phyloP scores from a whole-genome alignment of 92 coral and sea anemone genomes.

The Heteractis magnifica region DNA sequence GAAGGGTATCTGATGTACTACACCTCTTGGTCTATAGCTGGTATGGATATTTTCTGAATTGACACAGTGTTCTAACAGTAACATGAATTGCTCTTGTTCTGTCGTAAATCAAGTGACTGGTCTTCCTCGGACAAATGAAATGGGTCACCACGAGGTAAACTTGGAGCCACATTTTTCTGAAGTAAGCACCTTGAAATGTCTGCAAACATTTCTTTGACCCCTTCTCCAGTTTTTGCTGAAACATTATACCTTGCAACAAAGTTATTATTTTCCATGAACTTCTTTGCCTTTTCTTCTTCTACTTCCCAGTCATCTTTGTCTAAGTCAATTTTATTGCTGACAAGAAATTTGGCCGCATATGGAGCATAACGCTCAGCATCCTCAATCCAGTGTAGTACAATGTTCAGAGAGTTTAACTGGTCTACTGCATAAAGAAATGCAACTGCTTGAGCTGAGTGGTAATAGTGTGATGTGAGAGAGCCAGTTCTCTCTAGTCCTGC shows the following conservation, averaged over 20 bases:
- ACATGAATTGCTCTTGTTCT: not conserved
- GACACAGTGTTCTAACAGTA: conserved; percentile 12
- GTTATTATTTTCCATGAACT: conserved; percentile 57
- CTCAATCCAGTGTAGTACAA: conserved; percentile 65
- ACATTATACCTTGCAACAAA: conserved; percentile 48
- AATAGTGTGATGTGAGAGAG: conserved; percentile 89
- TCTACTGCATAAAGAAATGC: conserved; percentile 75
- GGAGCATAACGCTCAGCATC: conserved; percentile 72
- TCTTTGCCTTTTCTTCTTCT: conserved; percentile 40
- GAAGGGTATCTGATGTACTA: not conserved
- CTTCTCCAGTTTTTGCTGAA: conserved; percentile 92
- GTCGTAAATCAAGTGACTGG: conserved; percentile 30
- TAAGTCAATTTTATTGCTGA: conserved; percentile 84
- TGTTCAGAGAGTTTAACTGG: conserved; percentile 68
- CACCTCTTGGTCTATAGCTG: not conserved
- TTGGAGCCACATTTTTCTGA: conserved; percentile 32
- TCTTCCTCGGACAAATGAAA: conserved; percentile 40
- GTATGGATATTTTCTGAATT: not conserved
- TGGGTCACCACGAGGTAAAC: conserved; percentile 22
- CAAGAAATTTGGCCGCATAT: conserved; percentile 75
- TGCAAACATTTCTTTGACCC: conserved; percentile 80
- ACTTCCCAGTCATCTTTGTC: conserved; percentile 71
- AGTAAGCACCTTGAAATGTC: conserved; percentile 44
- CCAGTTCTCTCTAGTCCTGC: conserved; percentile 96
- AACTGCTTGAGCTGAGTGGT: conserved; percentile 78